A percentile compares a stretch with the other conserved stretches of the same genome.
phyloP scores from a whole-genome alignment of 2,797 vertebrate species.

The Serranus cabrilla region DNA sequence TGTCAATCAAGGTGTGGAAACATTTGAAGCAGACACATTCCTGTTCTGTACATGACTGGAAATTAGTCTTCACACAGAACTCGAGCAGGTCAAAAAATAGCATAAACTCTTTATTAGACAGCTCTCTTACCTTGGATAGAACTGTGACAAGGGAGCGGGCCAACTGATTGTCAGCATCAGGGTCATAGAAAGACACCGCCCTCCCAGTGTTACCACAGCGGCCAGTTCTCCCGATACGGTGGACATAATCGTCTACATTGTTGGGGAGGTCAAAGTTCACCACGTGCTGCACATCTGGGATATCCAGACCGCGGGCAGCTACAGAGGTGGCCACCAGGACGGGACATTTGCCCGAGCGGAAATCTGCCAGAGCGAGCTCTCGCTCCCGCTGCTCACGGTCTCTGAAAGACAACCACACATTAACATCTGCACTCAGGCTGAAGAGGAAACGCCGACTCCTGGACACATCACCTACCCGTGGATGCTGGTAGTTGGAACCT shows the following conservation, averaged over 20 bases:
- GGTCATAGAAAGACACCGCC: slow-evolving; percentile 93
- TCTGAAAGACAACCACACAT: slow-evolving; percentile 69
- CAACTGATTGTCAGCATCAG: slow-evolving; percentile 65
- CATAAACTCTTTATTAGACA: background rate
- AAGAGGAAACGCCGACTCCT: fast-evolving
- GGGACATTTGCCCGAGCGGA: slow-evolving; percentile 90
- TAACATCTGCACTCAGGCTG: fast-evolving
- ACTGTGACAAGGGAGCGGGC: slow-evolving; percentile 89
- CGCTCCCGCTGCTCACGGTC: slow-evolving; percentile 93
- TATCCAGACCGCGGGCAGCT: slow-evolving; percentile 94
- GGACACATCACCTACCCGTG: slow-evolving; percentile 87
- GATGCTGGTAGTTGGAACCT: slow-evolving; percentile 93
- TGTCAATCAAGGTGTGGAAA: slow-evolving; percentile 56
- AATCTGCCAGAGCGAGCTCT: slow-evolving; percentile 91
- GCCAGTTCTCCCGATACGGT: slow-evolving; percentile 95
- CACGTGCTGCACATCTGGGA: slow-evolving; percentile 95
- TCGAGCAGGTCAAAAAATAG: no score
- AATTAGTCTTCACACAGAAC: background rate
- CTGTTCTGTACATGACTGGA: background rate
- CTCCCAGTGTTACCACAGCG: slow-evolving; percentile 94
- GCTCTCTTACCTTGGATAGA: slow-evolving; percentile 86
- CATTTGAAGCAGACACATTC: no score
- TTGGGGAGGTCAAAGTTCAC: slow-evolving; percentile 95
- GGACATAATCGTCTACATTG: slow-evolving; percentile 94
- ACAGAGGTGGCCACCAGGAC: slow-evolving; percentile 96